A percentile compares a stretch with the other conserved stretches of the same genome.
These are phyloP conservation scores for Corvus cornix DNA, from an alignment of 2,113 vertebrate species.

Conservation along the genomic window DNA sequence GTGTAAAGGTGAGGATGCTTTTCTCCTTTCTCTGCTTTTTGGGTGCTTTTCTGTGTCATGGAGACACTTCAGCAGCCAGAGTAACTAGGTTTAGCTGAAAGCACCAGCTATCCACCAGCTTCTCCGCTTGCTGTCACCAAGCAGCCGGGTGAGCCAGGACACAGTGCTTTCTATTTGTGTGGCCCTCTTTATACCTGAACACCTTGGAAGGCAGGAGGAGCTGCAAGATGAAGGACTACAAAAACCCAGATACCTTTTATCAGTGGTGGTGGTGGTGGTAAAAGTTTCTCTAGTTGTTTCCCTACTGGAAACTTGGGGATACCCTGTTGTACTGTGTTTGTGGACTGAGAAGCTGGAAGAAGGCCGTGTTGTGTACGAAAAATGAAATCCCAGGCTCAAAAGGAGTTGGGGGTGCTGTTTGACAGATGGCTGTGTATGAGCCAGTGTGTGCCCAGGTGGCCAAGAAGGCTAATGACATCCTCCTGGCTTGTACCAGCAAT, in stretches of 20 bases:
- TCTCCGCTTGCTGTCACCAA: neutral
- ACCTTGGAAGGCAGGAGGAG: neutral
- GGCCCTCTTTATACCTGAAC: neutral
- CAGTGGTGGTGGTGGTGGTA: neutral
- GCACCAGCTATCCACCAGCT: accelerated
- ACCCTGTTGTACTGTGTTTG: neutral
- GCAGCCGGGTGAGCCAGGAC: neutral
- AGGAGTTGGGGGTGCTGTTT: neutral
- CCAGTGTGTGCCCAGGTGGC: neutral
- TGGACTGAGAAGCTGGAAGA: neutral
- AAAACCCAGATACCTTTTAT: neutral
- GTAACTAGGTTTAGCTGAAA: accelerated
- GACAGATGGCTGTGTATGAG: neutral
- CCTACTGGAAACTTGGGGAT: neutral
- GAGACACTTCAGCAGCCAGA: neutral
- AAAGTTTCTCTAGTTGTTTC: neutral
- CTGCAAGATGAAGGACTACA: neutral
- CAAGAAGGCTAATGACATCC: neutral
- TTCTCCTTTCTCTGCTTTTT: neutral
- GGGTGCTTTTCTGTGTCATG: neutral
- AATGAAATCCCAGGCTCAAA: neutral
- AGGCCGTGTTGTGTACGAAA: accelerated
- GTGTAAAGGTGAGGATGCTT: neutral
- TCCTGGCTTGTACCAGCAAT: neutral
- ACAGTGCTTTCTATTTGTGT: neutral